Conservation (phyloP, 1,140 invertebrate species). For the Drosophila repleta region DNA sequence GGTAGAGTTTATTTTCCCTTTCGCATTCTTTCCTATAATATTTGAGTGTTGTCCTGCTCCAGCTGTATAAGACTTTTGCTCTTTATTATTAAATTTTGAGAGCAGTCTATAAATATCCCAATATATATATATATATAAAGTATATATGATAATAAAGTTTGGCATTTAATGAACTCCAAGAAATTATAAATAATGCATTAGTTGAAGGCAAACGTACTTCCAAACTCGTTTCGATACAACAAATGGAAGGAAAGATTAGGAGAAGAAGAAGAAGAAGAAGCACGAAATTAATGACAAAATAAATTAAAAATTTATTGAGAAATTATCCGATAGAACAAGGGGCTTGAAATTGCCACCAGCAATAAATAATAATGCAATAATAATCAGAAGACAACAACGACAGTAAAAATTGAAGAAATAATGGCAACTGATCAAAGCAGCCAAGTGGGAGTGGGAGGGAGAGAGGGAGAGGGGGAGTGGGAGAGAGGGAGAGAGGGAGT, state of each 20-base stretch:
- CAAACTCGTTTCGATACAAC: constrained; percentile 55
- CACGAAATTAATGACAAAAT: constrained; percentile 15
- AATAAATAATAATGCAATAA: constrained; percentile 71
- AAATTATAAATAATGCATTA: constrained; percentile 51
- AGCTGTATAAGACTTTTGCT: too few species aligned
- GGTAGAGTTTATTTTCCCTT: too few species aligned
- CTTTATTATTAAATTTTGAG: constrained; percentile 4
- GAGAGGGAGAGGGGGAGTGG: neutral
- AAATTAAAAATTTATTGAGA: constrained; percentile 68
- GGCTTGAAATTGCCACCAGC: constrained; percentile 22
- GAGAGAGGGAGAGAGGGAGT: neutral
- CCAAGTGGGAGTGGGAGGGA: neutral
- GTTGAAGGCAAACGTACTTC: constrained; percentile 41
- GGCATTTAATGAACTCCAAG: constrained; percentile 60
- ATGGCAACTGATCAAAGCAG: constrained; percentile 14
- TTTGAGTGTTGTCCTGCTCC: too few species aligned
- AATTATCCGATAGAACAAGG: constrained; percentile 61
- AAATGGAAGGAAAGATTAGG: neutral
- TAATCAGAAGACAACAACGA: constrained; percentile 49
- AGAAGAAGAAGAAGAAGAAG: neutral
- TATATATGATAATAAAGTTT: constrained; percentile 32
- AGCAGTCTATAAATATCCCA: constrained; percentile 8
- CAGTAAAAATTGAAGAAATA: constrained; percentile 3
- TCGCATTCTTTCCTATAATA: too few species aligned
- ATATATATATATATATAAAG: neutral